A percentile compares a stretch with the other conserved stretches of the same genome.
These are phyloP conservation scores for Neofelis nebulosa DNA, from an alignment of 2,113 vertebrate genomes.

Conservation along the genomic window DNA sequence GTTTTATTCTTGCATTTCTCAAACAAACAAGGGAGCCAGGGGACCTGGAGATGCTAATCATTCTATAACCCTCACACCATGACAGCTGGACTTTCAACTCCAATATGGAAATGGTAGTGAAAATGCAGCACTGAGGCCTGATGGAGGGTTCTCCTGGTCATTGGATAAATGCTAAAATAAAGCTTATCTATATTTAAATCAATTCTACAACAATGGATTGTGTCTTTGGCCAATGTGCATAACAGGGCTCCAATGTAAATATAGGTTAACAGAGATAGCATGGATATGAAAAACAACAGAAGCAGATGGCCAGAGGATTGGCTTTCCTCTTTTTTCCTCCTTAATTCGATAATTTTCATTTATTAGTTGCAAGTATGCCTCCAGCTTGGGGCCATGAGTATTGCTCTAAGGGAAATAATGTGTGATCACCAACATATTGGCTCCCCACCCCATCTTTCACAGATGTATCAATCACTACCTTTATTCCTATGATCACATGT, in stretches of 20 bases:
- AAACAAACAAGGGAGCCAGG: conserved; percentile 7
- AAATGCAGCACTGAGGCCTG: neutral
- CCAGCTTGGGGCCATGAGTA: neutral
- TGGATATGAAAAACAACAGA: neutral
- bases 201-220: neutral
- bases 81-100: neutral
- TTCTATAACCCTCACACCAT: neutral
- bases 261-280: neutral
- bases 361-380: neutral
- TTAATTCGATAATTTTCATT: conserved; percentile 6
- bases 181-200: neutral
- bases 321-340: neutral
- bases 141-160: neutral
- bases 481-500: neutral
- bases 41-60: neutral
- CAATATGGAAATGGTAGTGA: neutral
- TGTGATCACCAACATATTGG: neutral
- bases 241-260: neutral
- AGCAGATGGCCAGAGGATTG: neutral
- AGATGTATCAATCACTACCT: neutral
- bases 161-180: neutral
- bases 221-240: neutral
- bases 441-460: neutral
- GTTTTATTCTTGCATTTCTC: conserved; percentile 30
- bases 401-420: neutral